These are phyloP conservation scores for Byasa hedistus DNA, from an alignment of 2,888 invertebrate species.

Conservation along the genomic window DNA sequence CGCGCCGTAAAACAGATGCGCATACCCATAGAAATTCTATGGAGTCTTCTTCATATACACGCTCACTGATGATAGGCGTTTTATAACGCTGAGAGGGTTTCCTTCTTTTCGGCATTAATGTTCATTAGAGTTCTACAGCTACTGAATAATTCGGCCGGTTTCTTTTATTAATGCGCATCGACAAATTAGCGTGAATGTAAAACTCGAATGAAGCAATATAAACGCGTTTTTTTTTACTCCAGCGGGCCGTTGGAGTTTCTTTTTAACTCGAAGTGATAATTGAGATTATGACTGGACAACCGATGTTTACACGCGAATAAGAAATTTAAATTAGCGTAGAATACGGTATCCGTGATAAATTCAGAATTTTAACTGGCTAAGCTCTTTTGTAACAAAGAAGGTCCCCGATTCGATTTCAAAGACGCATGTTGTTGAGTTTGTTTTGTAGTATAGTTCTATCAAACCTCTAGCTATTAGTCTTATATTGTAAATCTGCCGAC, in stretches of 20 bases:
- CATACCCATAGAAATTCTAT: slow-evolving; percentile 59
- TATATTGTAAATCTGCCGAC: no score
- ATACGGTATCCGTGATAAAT: slow-evolving; percentile 39
- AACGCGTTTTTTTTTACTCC: slow-evolving; percentile 62
- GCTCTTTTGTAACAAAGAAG: no score
- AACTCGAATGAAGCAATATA: slow-evolving; percentile 74
- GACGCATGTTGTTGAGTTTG: no score
- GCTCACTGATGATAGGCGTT: slow-evolving; percentile 64
- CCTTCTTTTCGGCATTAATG: slow-evolving; percentile 69
- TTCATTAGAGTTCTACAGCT: slow-evolving; percentile 75
- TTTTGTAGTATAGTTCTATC: not conserved
- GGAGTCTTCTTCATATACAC: slow-evolving; percentile 67
- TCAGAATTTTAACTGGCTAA: slow-evolving; percentile 8
- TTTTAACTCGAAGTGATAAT: slow-evolving; percentile 74
- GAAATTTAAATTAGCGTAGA: slow-evolving; percentile 65
- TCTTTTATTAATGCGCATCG: slow-evolving; percentile 71
- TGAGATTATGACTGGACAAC: slow-evolving; percentile 72
- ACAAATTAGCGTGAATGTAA: slow-evolving; percentile 79
- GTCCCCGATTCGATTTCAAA: no score
- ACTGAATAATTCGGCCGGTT: slow-evolving; percentile 76
- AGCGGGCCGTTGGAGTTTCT: slow-evolving; percentile 51
- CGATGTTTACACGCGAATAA: slow-evolving; percentile 47
- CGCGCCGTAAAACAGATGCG: slow-evolving; percentile 70
- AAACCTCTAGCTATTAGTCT: not conserved
- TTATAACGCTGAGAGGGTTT: slow-evolving; percentile 51